phyloP scores from a whole-genome alignment of 2,113 vertebrate species.

The Tyrannus savana region DNA sequence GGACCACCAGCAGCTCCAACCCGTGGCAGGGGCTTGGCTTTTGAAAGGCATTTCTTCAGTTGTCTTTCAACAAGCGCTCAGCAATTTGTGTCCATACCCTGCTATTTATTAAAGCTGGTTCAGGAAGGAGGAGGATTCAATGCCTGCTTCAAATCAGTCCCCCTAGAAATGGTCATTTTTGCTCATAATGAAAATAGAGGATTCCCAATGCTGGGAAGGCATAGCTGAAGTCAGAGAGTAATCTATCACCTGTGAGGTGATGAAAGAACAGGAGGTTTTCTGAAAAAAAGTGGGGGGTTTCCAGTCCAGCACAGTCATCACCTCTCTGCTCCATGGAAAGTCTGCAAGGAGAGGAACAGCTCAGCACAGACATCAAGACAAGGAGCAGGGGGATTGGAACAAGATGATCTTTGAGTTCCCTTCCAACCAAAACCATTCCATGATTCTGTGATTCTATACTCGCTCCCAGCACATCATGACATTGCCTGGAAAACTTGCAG shows the following conservation, averaged over 20 bases:
- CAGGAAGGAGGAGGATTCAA: slow-evolving; percentile 5
- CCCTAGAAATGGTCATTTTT: slow-evolving; percentile 29
- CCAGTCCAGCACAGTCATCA: background rate
- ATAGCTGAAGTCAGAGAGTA: background rate
- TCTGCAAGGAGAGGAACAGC: background rate
- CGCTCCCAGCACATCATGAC: background rate
- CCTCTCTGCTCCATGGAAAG: background rate
- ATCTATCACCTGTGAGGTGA: background rate
- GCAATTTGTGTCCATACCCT: slow-evolving; percentile 37
- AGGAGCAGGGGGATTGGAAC: rapidly evolving
- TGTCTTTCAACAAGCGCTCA: slow-evolving; percentile 48
- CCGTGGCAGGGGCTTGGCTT: background rate
- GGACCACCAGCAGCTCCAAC: background rate
- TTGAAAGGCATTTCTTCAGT: background rate
- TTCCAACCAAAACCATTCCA: background rate
- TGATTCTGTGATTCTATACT: background rate
- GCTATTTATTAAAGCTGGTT: slow-evolving; percentile 23
- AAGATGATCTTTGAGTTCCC: background rate
- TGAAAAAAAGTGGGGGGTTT: background rate
- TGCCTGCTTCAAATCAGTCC: slow-evolving; percentile 33
- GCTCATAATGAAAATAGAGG: slow-evolving; percentile 19
- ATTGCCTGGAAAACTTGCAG: background rate
- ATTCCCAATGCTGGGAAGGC: background rate
- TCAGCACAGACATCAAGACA: background rate
- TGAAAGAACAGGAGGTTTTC: background rate